Base-by-base conservation (phyloP, 2,113 vertebrate species). In the Aegithalos caudatus region DNA sequence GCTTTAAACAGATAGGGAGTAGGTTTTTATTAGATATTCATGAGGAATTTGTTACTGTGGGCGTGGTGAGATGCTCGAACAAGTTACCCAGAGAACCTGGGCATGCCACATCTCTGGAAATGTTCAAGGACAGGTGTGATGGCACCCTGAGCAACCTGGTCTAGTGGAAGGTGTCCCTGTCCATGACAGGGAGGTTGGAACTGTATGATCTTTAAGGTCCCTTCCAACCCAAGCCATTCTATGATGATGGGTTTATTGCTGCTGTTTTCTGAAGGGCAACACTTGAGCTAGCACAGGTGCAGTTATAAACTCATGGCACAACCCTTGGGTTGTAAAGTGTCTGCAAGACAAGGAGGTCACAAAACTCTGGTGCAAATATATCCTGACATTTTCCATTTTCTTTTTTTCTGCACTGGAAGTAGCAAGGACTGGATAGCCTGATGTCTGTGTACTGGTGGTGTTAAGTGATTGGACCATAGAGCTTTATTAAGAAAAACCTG, bases 251-350 rank as follows among this genome's bases (percentile, higher is more conserved):
- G 1, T 92, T 79, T 58, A 61, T 72, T 82, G 33, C 29, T 76
- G 28, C 33, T 31, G 4, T 82, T 67, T 64, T 64, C 71, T 76
- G 57, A 67, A 91, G 71, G 57, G 9, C 19, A 35, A 16, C 54
- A 24, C 58, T 69, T 60, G 73, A 72, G 44, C 27, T 53, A 69
- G 38, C 45, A 33, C 50, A 81, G 50, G 33, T 56, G 17, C 15
- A 13, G 24, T 9, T 18, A 35, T 33, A 27, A 62, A 45, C 11
- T 81, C 51, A 11, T 12, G n/a, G 9, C 61, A 37, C 0, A 0
- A 40, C 12, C 3, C 24, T 35, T 42, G 42, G 18, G 11, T 29
- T 84, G 18, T 53, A 35, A 79, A 51, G 6, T 37, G 7, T 60
- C 40, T 73, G 23, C 15, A 70, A 51, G 58, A 44, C 27, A 33